Base-by-base conservation (phyloP, 2,888 invertebrate genomes). In the Drosophila peninsularis region DNA sequence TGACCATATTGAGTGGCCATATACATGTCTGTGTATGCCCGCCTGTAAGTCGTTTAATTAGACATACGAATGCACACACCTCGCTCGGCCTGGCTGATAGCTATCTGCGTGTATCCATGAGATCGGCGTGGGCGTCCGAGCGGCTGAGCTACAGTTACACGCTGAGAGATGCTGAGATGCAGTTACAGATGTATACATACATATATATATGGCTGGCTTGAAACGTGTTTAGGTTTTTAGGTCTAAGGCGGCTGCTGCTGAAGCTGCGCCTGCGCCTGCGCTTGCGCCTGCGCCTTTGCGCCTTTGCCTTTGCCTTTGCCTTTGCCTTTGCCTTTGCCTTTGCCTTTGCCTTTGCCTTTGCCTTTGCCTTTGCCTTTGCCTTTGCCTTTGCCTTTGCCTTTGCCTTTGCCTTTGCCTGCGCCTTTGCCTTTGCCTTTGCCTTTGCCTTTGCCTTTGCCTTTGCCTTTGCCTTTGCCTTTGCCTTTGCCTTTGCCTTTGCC, bases 201-300 rank as follows among this genome's bases (percentile, higher is more conserved):
- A 11, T 24, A 27, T 10, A 10, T 10, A n/a, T 44, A 44, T 27
- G 44, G 10, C n/a, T 27, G 27, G 45, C 45, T 11, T n/a, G 30
- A 47, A 83, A 83, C 89, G 85, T 89, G 83, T 89, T 83, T 83
- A 83, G 82, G 89, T 86, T 87, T 83, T 73, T 73, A 68, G 78
- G 68, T 80, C 78, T 68, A 34, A 42, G 78, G 62, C 54, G 55
- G 24, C 63, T 84, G 69, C 79, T 67, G 24, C 24, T 77, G 81
- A 85, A 64, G 71, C 53, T 19, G 42, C 24, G 42, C 42, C 45
- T 44, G 49, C 71, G 62, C 55, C 49, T 70, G n/a, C n/a, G n/a
- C n/a, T n/a, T n/a, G n/a, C n/a, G n/a, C n/a, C n/a, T n/a, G n/a
- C n/a, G n/a, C n/a, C n/a, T n/a, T n/a, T n/a, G n/a, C n/a, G n/a